Percentiles rank a stretch among this genome's conserved stretches.
Evolutionary conservation across 1,140 invertebrate genomes (phyloP).

Genomic region (Ptiloglossa arizonensis): DNA sequence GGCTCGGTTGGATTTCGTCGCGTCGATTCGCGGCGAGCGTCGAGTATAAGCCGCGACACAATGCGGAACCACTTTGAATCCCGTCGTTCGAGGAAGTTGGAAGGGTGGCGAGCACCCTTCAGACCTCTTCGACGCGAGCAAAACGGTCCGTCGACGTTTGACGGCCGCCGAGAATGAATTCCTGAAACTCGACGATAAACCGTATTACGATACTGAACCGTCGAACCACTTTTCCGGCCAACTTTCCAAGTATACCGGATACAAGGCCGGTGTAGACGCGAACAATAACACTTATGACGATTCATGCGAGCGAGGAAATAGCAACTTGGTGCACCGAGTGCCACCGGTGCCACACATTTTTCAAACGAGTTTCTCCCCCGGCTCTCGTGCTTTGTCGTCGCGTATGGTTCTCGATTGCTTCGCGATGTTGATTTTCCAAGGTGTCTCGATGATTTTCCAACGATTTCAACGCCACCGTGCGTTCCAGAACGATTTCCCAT

Average conservation of each 20-base stretch:
- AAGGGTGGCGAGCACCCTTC: slow-evolving; percentile 18
- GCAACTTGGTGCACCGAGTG: too few species aligned
- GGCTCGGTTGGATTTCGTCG: slow-evolving; percentile 1
- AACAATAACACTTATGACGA: too few species aligned
- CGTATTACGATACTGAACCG: neutral
- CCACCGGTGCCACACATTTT: too few species aligned
- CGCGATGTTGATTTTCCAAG: too few species aligned
- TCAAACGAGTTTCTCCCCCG: too few species aligned
- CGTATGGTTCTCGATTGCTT: too few species aligned
- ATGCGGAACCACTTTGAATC: slow-evolving; percentile 12
- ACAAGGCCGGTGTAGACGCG: neutral
- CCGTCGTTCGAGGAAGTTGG: neutral
- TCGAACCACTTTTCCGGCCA: neutral
- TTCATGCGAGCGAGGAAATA: too few species aligned
- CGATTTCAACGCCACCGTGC: too few species aligned
- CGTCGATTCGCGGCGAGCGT: slow-evolving; percentile 16
- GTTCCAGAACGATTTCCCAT: too few species aligned
- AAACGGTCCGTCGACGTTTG: neutral
- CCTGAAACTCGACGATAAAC: neutral
- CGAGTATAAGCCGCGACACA: slow-evolving; percentile 28
- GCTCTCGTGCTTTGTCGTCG: too few species aligned
- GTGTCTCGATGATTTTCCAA: too few species aligned
- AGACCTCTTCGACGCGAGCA: slow-evolving; percentile 18
- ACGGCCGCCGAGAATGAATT: neutral
- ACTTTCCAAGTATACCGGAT: too few species aligned